Base-by-base conservation (phyloP, 2,113 vertebrate genomes). In the Thryonomys swinderianus region DNA sequence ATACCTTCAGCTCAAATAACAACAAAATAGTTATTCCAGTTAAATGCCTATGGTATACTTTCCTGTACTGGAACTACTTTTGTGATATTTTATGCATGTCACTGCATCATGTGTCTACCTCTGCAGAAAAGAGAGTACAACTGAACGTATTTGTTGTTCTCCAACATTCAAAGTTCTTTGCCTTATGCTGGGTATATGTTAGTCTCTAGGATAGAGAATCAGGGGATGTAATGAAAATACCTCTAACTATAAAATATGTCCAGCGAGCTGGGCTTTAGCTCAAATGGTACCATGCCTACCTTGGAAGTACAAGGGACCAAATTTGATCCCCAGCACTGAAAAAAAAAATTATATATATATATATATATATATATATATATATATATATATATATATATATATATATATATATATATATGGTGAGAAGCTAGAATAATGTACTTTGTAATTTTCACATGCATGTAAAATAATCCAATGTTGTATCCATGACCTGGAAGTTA, bases 371-470 rank as follows among this genome's bases (percentile, higher is more conserved):
- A n/a, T n/a, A n/a, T n/a, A n/a, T n/a, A n/a, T n/a, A n/a, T n/a
- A n/a, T n/a, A n/a, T n/a, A n/a, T n/a, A n/a, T n/a, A n/a, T n/a
- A n/a, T n/a, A n/a, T n/a, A n/a, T n/a, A n/a, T n/a, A n/a, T n/a
- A n/a, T n/a, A n/a, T n/a, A n/a, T n/a, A n/a, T n/a, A n/a, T n/a
- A 73, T 2, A 48, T 64, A 2, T 64, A 40, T 5, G 82, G 3
- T 59, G 88, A 81, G 53, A 94, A 51, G 18, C 4, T 45, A 3
- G 8, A 30, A 80, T 10, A 78, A 32, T 6, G 57, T 62, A 48
- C 14, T 89, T 93, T 91, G 30, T 66, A 64, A 89, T 61, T 89
- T 90, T 62, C n/a, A 81, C 45, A 66, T 62, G 14, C n/a, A 8
- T 32, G 53, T 71, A 69, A 42, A 90, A 88, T 91, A 90, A 64